phyloP scores from a whole-genome alignment of 1,140 invertebrate genomes.

The Drosophila sturtevanti region DNA sequence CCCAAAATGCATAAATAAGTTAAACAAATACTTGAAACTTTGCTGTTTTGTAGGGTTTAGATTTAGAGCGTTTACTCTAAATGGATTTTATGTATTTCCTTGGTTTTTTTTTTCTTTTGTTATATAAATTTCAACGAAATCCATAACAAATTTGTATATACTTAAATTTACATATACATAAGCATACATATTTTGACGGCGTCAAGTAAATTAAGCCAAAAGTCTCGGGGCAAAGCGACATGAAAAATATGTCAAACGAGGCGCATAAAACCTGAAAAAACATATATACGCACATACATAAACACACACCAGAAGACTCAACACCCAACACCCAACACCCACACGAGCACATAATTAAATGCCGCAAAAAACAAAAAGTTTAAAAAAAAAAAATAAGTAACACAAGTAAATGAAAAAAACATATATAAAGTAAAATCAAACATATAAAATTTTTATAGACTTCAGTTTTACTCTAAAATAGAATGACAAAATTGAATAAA shows the following conservation, averaged over 20 bases:
- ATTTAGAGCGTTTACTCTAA: slow-evolving; percentile 16
- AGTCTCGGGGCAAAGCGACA: slow-evolving; percentile 10
- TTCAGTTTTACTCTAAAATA: neutral
- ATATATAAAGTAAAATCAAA: neutral
- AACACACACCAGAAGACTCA: neutral
- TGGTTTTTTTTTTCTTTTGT: too few species aligned
- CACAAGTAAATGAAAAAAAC: slow-evolving; percentile 20
- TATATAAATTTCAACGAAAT: slow-evolving; percentile 2
- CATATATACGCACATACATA: slow-evolving; percentile 10
- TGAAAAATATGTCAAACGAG: slow-evolving; percentile 36
- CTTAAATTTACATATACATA: neutral
- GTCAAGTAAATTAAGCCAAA: slow-evolving; percentile 25
- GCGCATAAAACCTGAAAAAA: slow-evolving; percentile 27
- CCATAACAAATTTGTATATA: slow-evolving; percentile 8
- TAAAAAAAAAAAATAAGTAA: slow-evolving; percentile 17
- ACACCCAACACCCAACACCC: neutral
- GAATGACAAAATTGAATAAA: slow-evolving; percentile 19
- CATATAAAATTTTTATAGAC: slow-evolving; percentile 1
- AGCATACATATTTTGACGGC: neutral
- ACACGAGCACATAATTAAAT: slow-evolving; percentile 59
- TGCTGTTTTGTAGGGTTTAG: neutral
- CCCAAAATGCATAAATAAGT: slow-evolving; percentile 42
- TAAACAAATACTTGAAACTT: slow-evolving; percentile 37
- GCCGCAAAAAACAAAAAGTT: slow-evolving; percentile 22
- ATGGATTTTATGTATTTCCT: slow-evolving; percentile 14